phyloP scores from a whole-genome alignment of 2,113 vertebrate genomes.

The Physeter macrocephalus region DNA sequence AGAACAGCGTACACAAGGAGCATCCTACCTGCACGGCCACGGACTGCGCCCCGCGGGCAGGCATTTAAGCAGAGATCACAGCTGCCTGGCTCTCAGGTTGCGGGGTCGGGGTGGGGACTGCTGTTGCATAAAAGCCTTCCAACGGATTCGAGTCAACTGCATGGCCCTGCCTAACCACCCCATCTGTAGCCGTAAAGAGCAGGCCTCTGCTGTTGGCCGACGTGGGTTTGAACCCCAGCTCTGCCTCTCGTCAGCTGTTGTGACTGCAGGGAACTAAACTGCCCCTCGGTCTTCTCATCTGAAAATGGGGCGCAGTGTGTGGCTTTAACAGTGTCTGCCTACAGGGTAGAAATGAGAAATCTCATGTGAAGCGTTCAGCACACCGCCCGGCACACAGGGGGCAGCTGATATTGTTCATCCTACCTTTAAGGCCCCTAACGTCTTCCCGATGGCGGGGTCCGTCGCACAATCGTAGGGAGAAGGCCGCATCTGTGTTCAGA shows the following conservation, averaged over 20 bases:
- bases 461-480: rapidly evolving
- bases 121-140: neutral
- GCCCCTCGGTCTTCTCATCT: neutral
- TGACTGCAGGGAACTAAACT: neutral
- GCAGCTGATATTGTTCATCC: rapidly evolving
- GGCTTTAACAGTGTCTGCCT: neutral
- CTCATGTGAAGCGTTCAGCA: rapidly evolving
- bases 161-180: neutral
- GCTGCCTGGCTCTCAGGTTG: neutral
- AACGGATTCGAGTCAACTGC: neutral
- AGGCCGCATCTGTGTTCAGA: neutral
- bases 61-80: rapidly evolving
- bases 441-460: neutral
- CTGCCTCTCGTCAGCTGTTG: neutral
- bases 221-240: neutral
- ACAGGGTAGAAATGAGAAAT: neutral
- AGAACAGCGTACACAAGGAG: rapidly evolving
- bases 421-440: neutral
- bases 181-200: too few species aligned
- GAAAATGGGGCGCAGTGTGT: neutral
- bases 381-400: rapidly evolving
- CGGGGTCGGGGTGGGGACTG: too few species aligned
- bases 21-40: rapidly evolving
- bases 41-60: rapidly evolving
- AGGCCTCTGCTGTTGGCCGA: rapidly evolving